phyloP scores from a whole-genome alignment of 2,113 vertebrate genomes.

The Syngnathoides biaculeatus region DNA sequence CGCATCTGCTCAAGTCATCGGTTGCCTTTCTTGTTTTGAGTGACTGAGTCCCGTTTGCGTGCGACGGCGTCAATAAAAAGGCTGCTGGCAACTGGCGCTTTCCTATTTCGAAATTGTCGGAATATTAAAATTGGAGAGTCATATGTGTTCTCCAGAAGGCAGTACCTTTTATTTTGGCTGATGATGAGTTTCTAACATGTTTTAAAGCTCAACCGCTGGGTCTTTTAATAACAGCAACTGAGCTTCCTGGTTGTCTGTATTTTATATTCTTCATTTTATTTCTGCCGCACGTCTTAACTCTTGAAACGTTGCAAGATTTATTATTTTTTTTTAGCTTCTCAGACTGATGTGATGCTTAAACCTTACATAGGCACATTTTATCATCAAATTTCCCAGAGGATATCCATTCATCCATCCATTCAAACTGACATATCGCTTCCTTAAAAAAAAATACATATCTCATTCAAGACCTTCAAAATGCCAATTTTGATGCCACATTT shows the following conservation, averaged over 20 bases:
- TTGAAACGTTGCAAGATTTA: neutral
- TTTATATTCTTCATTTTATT: neutral
- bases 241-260: neutral
- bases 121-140: neutral
- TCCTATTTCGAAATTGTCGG: neutral
- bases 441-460: too few relatives aligned
- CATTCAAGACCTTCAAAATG: too few relatives aligned
- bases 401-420: too few relatives aligned
- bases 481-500: too few relatives aligned
- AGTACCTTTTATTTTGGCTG: neutral
- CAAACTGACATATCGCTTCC: too few relatives aligned
- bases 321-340: too few relatives aligned
- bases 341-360: too few relatives aligned
- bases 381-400: too few relatives aligned
- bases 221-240: neutral
- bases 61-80: neutral
- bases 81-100: neutral
- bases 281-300: neutral
- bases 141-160: neutral
- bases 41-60: neutral
- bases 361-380: too few relatives aligned
- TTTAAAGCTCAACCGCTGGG: neutral
- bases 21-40: neutral
- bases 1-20: conserved; percentile 2
- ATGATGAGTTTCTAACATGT: neutral